Evolutionary conservation across 2,888 invertebrate species (phyloP).

Genomic region (Drosophila fungiperda): DNA sequence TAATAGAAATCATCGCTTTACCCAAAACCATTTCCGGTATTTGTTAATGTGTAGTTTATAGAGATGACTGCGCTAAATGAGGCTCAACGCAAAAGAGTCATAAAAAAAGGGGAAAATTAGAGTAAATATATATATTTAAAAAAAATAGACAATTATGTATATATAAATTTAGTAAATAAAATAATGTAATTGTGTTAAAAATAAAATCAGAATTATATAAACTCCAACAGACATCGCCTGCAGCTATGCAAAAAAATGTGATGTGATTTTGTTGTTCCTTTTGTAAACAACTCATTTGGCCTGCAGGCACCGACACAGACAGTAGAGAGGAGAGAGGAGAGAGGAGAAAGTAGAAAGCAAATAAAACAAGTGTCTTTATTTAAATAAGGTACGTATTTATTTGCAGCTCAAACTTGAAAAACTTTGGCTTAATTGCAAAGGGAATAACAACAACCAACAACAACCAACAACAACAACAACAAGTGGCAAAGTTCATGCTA

Average conservation of each 20-base stretch:
- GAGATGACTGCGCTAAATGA: constrained; percentile 45
- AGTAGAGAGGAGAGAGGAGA: not conserved
- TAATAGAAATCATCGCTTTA: constrained; percentile 49
- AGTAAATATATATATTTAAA: not conserved
- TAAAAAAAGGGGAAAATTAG: not conserved
- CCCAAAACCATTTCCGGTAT: constrained; percentile 41
- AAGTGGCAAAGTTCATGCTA: constrained; percentile 31
- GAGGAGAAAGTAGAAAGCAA: not conserved
- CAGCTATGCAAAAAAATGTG: constrained; percentile 5
- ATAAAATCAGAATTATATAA: not conserved
- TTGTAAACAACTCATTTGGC: constrained; percentile 19
- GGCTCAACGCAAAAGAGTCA: constrained; percentile 37
- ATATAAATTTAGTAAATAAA: not conserved
- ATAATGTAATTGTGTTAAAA: not conserved
- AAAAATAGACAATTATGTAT: not conserved
- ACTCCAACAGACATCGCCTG: constrained; percentile 10
- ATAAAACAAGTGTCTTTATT: constrained; percentile 34
- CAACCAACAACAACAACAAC: not conserved
- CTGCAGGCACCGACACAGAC: constrained; percentile 21
- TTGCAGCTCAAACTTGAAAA: constrained; percentile 29
- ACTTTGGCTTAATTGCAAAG: constrained; percentile 63
- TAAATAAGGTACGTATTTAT: constrained; percentile 36
- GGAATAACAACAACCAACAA: constrained; percentile 15
- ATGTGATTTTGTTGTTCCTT: constrained; percentile 9
- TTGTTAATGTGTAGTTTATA: constrained; percentile 58